These are phyloP conservation scores for Grapholita molesta DNA, from an alignment of 1,140 invertebrate genomes.

Conservation along the genomic window DNA sequence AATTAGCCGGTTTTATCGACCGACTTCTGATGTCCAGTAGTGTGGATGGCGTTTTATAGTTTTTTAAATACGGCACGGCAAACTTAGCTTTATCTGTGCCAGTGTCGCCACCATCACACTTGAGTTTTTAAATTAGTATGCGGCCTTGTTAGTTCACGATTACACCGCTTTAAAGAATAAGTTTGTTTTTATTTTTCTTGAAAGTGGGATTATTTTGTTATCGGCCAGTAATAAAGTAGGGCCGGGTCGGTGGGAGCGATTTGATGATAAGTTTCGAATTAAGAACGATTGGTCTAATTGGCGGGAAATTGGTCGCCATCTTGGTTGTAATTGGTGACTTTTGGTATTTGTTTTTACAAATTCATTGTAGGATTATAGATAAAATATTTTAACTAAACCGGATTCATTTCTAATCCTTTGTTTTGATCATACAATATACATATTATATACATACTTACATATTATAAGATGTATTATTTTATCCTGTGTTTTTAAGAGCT, in stretches of 20 bases:
- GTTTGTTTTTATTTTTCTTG: conserved; percentile 8
- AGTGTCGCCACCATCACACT: neutral
- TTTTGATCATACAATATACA: no score
- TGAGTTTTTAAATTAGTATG: neutral
- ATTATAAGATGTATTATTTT: no score
- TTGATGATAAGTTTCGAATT: conserved; percentile 10
- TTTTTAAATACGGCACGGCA: conserved; percentile 46
- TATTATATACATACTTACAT: no score
- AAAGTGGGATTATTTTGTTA: conserved; percentile 59
- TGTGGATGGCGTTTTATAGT: conserved; percentile 43
- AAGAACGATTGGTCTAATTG: conserved; percentile 8
- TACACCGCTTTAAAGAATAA: neutral
- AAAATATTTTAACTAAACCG: neutral
- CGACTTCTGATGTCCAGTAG: conserved; percentile 51
- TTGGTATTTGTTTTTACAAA: neutral
- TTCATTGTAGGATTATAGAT: neutral
- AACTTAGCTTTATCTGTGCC: neutral
- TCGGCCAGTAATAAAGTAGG: conserved; percentile 62
- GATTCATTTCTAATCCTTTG: neutral
- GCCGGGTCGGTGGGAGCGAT: conserved; percentile 25
- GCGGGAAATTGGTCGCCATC: conserved; percentile 11
- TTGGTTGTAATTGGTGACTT: neutral
- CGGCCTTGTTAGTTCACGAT: neutral
- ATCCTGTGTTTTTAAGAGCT: no score
- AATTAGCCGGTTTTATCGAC: conserved; percentile 62